These are phyloP conservation scores for Stichopus chloronotus DNA, from an alignment of 35 echinoderm and acorn worm genomes.

Conservation along the genomic window DNA sequence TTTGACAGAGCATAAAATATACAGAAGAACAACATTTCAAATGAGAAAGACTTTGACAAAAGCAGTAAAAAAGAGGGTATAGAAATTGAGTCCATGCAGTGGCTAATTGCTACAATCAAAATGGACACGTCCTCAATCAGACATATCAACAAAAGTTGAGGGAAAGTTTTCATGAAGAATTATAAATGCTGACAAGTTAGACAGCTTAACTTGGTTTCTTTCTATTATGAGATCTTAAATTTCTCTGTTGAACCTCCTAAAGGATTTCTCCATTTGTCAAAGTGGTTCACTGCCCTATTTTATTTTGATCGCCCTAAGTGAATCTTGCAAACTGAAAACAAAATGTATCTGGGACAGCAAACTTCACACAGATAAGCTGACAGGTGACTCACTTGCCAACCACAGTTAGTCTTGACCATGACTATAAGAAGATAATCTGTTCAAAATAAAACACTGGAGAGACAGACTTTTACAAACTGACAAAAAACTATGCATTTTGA, in stretches of 20 bases:
- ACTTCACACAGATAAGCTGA: neutral
- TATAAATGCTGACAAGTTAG: neutral
- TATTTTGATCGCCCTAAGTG: neutral
- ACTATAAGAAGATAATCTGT: no score
- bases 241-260: neutral
- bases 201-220: neutral
- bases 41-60: no score
- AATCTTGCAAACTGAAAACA: neutral
- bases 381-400: neutral
- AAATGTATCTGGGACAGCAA: neutral
- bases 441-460: no score
- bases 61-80: no score
- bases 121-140: neutral
- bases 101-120: neutral
- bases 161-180: neutral
- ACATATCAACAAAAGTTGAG: neutral
- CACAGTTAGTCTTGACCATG: neutral
- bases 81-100: no score
- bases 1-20: no score
- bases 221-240: neutral
- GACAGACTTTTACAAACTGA: no score
- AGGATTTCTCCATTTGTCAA: neutral
- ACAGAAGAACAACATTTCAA: no score
- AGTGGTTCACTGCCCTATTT: conserved; percentile 15
- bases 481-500: no score